phyloP scores from a whole-genome alignment of 2,797 vertebrate species.

The Scarus forsteni region DNA sequence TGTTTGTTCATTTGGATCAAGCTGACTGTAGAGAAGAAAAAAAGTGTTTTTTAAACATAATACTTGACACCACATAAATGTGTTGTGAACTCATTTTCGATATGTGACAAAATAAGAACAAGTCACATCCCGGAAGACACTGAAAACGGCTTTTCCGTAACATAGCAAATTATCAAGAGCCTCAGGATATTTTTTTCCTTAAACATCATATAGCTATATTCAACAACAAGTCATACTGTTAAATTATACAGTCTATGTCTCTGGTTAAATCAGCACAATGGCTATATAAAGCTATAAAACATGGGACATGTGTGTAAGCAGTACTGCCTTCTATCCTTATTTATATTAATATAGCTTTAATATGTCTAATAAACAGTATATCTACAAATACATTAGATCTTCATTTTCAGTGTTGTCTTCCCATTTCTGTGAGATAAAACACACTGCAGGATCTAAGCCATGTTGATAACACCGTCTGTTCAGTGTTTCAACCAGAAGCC shows the following conservation, averaged over 20 bases:
- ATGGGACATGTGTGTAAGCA: not conserved
- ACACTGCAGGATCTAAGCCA: too few species aligned
- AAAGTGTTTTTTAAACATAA: not conserved
- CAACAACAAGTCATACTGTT: constrained; percentile 4
- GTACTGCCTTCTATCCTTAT: not conserved
- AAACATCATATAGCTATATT: not conserved
- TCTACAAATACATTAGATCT: not conserved
- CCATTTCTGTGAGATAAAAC: not conserved
- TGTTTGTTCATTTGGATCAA: constrained; percentile 8
- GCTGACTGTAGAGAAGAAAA: not conserved
- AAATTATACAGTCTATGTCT: constrained; percentile 3
- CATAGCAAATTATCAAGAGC: too few species aligned
- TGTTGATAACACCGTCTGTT: not conserved
- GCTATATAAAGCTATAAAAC: not conserved
- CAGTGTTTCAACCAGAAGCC: not conserved
- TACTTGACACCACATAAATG: too few species aligned
- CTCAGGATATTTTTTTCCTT: too few species aligned
- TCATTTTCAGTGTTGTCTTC: not conserved
- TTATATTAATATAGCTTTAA: not conserved
- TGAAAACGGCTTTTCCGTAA: too few species aligned
- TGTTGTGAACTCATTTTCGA: too few species aligned
- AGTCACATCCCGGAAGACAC: too few species aligned
- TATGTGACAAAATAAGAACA: not conserved
- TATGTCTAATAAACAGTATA: not conserved
- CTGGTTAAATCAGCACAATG: not conserved